Percentiles rank a stretch among this genome's conserved stretches.
Conservation (phyloP, 2,113 vertebrate genomes). For the Hystrix cristata region DNA sequence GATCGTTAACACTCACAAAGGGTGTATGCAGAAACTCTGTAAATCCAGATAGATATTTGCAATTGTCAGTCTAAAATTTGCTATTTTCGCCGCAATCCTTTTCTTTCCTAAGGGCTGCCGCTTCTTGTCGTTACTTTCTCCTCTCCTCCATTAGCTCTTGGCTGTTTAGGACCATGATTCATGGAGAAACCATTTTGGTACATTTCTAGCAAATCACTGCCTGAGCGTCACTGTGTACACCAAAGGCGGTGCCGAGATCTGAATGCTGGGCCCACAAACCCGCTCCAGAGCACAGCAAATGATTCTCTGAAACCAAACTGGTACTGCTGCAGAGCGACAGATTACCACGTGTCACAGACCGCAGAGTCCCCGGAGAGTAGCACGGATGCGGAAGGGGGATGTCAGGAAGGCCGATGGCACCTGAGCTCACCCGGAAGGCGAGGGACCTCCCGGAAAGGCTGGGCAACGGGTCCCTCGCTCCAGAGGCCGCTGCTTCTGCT, state of each 20-base stretch:
- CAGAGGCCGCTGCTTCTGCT: background rate
- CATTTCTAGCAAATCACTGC: conserved; percentile 42
- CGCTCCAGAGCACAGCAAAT: conserved; percentile 59
- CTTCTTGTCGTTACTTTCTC: background rate
- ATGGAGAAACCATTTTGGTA: background rate
- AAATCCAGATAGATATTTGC: conserved; percentile 45
- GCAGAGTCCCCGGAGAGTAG: conserved; percentile 47
- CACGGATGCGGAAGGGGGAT: background rate
- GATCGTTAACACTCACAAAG: background rate
- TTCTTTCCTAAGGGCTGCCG: background rate
- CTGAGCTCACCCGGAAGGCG: conserved; percentile 12
- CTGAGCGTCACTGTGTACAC: conserved; percentile 27
- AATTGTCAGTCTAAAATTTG: background rate
- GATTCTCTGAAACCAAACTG: conserved; percentile 70
- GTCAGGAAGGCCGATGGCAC: background rate
- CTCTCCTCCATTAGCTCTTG: background rate
- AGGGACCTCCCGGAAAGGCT: conserved; percentile 34
- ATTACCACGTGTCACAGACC: conserved; percentile 63
- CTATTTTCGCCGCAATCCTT: conserved; percentile 28
- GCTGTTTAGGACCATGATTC: background rate
- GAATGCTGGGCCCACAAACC: conserved; percentile 1
- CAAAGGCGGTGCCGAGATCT: background rate
- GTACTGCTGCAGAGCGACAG: conserved; percentile 78
- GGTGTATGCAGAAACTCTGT: background rate
- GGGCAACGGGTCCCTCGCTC: background rate